Base-by-base conservation (phyloP, 2,888 invertebrate species). In the Amiota minor region DNA sequence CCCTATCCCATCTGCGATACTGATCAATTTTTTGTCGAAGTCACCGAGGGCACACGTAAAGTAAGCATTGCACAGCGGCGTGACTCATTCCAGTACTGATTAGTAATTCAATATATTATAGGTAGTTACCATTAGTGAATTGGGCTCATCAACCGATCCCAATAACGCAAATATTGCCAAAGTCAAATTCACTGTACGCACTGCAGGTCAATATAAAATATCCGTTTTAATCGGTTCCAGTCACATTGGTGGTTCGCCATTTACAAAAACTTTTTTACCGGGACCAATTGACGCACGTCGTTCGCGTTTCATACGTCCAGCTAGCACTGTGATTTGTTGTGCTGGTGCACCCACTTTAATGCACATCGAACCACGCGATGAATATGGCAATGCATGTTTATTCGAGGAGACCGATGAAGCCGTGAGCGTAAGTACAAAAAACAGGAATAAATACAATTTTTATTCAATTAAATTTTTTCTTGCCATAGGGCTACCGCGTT, bases 1-100 rank as follows among this genome's bases (percentile, higher is more conserved):
- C 96, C 97, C 79, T 98, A 97, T 92, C 97, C 97, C 80, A 95
- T 98, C 88, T 97, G 97, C 91, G 96, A 97, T 91, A 95, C 95
- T 76, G 98, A 98, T 91, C 95, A 96, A 89, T 93, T 98, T 80
- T 92, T 94, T 83, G 95, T 97, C 79, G 95, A 95, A 91, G 96
- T 98, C 83, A 94, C 94, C 72, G 96, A 96, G 87, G 96, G 95
- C 77, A 94, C 95, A 62, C 93, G 95, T 83, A 94, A 94, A 91
- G 94, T 95, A 82, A 76, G 72, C 71, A 45, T 35, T 10, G 23
- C 70, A 62, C 23, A 14, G n/a, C 6, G 55, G 12, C 4, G 14
- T 23, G 12, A 8, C n/a, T 1, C 18, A 46, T 45, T 59, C 0
- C 55, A 18, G 35, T 46, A 11, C 45, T 35, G 2, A 20, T 62